Percentiles rank a stretch among this genome's conserved stretches.
Evolutionary conservation across 2,797 vertebrate species (phyloP).

Genomic region (Melanogrammus aeglefinus): DNA sequence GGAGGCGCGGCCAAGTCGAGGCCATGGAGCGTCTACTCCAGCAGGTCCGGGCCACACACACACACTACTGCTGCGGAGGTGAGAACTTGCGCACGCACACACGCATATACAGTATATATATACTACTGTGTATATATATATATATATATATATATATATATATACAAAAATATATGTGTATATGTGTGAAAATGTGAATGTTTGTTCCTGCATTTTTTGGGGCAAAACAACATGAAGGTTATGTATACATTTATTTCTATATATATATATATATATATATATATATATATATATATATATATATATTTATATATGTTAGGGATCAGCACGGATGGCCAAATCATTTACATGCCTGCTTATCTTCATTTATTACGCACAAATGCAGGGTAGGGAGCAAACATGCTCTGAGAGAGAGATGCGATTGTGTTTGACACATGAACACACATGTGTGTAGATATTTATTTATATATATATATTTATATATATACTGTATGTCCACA

Average conservation of each 20-base stretch:
- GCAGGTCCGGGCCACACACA: conserved; percentile 90
- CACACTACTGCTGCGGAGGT: conserved; percentile 72
- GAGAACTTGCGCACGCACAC: conserved; percentile 19
- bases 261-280: no score
- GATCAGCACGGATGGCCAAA: no score
- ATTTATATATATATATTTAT: no score
- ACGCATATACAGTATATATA: neutral
- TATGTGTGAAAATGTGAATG: neutral
- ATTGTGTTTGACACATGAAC: no score
- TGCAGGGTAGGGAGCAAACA: no score
- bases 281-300: no score
- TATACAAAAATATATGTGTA: neutral
- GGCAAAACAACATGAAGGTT: neutral
- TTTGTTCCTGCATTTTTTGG: neutral
- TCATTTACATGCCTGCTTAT: no score
- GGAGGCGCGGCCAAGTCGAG: conserved; percentile 85
- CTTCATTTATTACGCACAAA: no score
- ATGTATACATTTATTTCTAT: neutral
- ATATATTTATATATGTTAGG: no score
- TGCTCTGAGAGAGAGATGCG: no score
- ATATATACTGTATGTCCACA: no score
- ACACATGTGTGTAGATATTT: no score
- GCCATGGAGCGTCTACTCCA: conserved; percentile 91
- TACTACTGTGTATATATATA: neutral
- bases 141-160: neutral